These are phyloP conservation scores for Bactericera cockerelli DNA, from an alignment of 1,140 invertebrate genomes.

Conservation along the genomic window DNA sequence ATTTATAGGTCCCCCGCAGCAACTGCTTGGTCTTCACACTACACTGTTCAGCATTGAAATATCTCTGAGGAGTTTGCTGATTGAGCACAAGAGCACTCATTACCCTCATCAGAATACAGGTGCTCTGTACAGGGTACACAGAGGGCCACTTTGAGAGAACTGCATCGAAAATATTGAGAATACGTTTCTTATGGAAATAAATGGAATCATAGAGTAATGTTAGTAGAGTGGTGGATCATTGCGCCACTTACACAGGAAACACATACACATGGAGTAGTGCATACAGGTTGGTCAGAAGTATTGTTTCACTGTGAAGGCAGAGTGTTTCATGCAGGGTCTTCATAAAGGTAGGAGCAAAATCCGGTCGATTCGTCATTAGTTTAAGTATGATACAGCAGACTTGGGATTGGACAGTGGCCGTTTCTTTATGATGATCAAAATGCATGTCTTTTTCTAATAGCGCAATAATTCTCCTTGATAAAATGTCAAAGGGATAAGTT, in stretches of 20 bases:
- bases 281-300: neutral
- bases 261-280: neutral
- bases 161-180: neutral
- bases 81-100: neutral
- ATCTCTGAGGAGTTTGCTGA: no score
- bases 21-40: neutral
- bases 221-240: neutral
- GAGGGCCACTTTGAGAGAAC: neutral
- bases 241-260: neutral
- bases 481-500: neutral
- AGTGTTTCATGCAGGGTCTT: neutral
- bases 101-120: neutral
- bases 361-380: neutral
- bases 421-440: neutral
- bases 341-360: neutral
- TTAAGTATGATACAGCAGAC: neutral
- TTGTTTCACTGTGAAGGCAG: neutral
- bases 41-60: no score
- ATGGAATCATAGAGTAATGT: neutral
- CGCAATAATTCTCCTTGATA: neutral
- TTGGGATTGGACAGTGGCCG: neutral
- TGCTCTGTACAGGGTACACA: neutral
- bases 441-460: neutral
- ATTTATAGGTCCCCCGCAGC: neutral
- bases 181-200: constrained; percentile 3